phyloP scores from a whole-genome alignment of 2,113 vertebrate species.

The Erinaceus europaeus region DNA sequence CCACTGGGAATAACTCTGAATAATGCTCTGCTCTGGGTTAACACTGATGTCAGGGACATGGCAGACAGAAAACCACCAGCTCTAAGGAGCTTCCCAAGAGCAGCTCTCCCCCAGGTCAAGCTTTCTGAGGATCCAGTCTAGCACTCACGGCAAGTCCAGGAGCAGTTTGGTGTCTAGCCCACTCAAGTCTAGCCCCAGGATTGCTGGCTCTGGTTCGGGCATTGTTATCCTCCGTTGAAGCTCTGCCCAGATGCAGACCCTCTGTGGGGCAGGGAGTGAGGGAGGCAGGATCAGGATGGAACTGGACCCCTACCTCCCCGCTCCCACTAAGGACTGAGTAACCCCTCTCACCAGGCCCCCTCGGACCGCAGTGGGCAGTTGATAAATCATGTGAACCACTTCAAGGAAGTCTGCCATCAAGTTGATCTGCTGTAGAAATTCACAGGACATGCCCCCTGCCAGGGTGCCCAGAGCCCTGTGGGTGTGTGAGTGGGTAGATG shows the following conservation, averaged over 20 bases:
- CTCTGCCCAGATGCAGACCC: slow-evolving; percentile 87
- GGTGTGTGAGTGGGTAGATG: background rate
- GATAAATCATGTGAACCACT: slow-evolving; percentile 83
- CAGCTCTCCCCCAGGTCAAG: background rate
- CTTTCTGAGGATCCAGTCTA: background rate
- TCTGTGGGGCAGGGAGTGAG: slow-evolving; percentile 75
- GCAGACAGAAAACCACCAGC: background rate
- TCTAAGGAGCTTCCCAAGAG: background rate
- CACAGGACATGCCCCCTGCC: slow-evolving; percentile 86
- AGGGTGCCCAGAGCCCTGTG: slow-evolving; percentile 86
- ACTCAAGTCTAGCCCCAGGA: slow-evolving; percentile 81
- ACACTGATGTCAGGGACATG: background rate
- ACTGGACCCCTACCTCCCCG: background rate
- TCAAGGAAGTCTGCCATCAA: slow-evolving; percentile 83
- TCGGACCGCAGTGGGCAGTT: slow-evolving; percentile 81
- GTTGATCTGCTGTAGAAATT: slow-evolving; percentile 83
- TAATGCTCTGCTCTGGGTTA: background rate
- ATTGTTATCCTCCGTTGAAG: slow-evolving; percentile 79
- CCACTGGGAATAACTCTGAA: slow-evolving; percentile 5
- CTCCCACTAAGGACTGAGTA: background rate
- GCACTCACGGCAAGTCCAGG: slow-evolving; percentile 86
- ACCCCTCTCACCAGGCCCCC: slow-evolving; percentile 86
- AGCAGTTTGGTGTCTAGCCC: slow-evolving; percentile 82
- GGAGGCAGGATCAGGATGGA: background rate
- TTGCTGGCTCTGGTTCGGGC: slow-evolving; percentile 74